Percentiles rank a stretch among this genome's conserved stretches.
Evolutionary conservation across 2,797 vertebrate species (phyloP).

Genomic region (Pyrocephalus nanus): DNA sequence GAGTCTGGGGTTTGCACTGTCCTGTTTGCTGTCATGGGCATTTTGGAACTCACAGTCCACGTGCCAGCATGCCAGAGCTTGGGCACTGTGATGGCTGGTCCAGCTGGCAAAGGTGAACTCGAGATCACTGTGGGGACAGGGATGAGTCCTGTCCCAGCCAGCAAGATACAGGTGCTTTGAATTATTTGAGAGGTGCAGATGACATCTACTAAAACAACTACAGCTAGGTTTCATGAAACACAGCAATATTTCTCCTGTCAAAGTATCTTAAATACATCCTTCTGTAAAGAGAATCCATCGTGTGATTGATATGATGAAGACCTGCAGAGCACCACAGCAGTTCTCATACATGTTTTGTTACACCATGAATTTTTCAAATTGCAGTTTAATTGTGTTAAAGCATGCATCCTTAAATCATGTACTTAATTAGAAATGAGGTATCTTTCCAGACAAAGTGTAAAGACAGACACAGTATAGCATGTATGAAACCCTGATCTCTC

Average conservation of each 20-base stretch:
- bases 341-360: background rate
- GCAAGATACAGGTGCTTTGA: background rate
- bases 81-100: fast-evolving
- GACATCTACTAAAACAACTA: background rate
- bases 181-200: background rate
- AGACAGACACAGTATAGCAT: background rate
- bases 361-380: conserved; percentile 17
- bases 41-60: background rate
- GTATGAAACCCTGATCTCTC: conserved; percentile 2
- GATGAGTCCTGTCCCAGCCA: background rate
- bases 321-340: background rate
- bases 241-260: background rate
- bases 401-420: background rate
- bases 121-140: background rate
- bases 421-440: conserved; percentile 42
- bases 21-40: background rate
- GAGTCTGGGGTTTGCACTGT: background rate
- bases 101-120: background rate
- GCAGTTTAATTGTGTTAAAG: background rate
- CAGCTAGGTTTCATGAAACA: background rate
- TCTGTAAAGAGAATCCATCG: background rate
- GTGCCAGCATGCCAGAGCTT: background rate
- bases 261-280: background rate
- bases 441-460: background rate
- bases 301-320: background rate